Evolutionary conservation across 2,888 invertebrate species (phyloP), one percentile per base, ranked within the genome.

Genomic region (Platycheirus albimanus): DNA sequence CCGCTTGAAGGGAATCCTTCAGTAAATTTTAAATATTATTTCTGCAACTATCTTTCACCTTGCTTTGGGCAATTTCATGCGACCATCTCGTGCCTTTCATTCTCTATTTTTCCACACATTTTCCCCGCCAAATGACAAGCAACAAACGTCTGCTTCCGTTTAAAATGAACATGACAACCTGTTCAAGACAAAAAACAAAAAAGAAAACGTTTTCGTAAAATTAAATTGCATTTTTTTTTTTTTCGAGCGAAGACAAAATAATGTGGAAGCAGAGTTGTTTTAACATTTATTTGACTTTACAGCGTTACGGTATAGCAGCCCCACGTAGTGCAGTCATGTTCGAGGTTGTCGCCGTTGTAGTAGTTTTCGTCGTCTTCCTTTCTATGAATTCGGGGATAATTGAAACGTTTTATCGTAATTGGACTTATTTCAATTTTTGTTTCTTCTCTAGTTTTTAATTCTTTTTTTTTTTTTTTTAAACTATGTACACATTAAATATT

Each of bases 151-250:
- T 52, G 30, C 19, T 67, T 51, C 51, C 52, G 47, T 36, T 63
- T n/a, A n/a, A n/a, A n/a, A n/a, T n/a, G n/a, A n/a, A 74, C 74
- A 74, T 74, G 74, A 63, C 69, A 79, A 79, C 54, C 72, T 79
- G 67, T 69, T 69, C 36, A 63, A 3, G n/a, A 30, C 24, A 33
- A 38, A 61, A 67, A 72, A 47, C 36, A 63, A 3, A 8, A 30
- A 36, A 33, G 30, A 61, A 67, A 72, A 47, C 61, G 67, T 72
- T 72, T 66, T 72, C 49, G 13, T 30, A 45, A 74, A 74, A 69
- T 79, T 63, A 72, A 72, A 67, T 72, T 72, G 74, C 74, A 74
- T 70, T 70, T 56, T 70, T 63, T 64, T 20, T 70, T 70, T 56
- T 70, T 63, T 64, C 28, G 54, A 69, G 75, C 51, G 69, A 45